Evolutionary conservation across 2,888 invertebrate species (phyloP).

Genomic region (Drosophila leonis): DNA sequence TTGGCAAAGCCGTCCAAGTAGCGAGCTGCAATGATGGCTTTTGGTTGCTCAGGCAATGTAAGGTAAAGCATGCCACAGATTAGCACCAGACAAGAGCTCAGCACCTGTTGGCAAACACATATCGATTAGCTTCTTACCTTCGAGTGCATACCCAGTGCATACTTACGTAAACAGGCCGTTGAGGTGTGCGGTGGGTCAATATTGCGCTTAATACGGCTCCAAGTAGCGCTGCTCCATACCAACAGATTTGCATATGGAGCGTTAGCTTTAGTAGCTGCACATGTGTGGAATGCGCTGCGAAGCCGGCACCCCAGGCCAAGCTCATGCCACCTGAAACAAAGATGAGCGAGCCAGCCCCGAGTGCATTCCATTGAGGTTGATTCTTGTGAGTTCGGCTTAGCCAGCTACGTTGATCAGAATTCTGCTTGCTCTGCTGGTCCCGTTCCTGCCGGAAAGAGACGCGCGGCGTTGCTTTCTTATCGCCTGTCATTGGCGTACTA

Average conservation of each 20-base stretch:
- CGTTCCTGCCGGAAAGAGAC: conserved; percentile 41
- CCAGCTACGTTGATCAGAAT: conserved; percentile 43
- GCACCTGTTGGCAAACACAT: conserved; percentile 49
- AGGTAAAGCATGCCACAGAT: conserved; percentile 73
- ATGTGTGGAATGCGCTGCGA: conserved; percentile 66
- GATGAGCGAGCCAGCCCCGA: conserved; percentile 66
- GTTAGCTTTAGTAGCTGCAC: conserved; percentile 39
- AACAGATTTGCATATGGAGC: conserved; percentile 68
- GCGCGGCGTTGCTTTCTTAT: conserved; percentile 46
- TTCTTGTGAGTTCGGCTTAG: conserved; percentile 56
- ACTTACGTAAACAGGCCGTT: conserved; percentile 75
- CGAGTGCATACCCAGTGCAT: not conserved
- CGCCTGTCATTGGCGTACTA: conserved; percentile 56
- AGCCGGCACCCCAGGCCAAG: conserved; percentile 74
- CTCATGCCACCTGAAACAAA: conserved; percentile 82
- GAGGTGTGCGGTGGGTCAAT: conserved; percentile 65
- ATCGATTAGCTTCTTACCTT: not conserved
- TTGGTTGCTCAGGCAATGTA: conserved; percentile 43
- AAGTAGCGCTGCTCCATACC: conserved; percentile 77
- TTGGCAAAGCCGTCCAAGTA: conserved; percentile 83
- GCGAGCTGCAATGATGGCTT: conserved; percentile 69
- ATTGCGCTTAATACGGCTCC: conserved; percentile 71
- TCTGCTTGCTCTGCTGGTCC: conserved; percentile 4
- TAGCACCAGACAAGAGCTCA: conserved; percentile 68
- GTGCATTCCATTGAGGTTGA: conserved; percentile 74